These are phyloP conservation scores for Monodelphis domestica DNA, from an alignment of 2,797 vertebrate genomes.

Conservation along the genomic window DNA sequence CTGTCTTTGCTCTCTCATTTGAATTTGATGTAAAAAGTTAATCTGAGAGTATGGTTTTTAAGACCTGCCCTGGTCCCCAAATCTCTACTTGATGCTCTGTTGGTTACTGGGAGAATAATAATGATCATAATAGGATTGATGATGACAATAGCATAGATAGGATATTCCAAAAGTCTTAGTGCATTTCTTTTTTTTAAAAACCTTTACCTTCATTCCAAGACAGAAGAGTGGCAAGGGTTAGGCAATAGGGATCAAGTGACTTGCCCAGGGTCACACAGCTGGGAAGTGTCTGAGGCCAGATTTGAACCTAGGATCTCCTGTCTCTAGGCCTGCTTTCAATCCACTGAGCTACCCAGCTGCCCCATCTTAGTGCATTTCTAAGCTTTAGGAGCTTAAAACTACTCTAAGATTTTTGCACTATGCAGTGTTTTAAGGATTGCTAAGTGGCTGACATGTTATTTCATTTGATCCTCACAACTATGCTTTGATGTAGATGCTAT, in stretches of 20 bases:
- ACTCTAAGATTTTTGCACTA: not conserved
- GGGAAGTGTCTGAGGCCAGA: too few species aligned
- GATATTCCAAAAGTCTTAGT: not conserved
- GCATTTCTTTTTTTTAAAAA: too few species aligned
- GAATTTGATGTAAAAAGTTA: not conserved
- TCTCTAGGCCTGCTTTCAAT: too few species aligned
- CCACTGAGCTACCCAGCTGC: too few species aligned
- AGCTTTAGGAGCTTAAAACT: not conserved
- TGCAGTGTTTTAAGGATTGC: not conserved
- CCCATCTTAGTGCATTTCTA: not conserved
- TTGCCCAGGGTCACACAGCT: too few species aligned
- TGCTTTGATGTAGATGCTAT: not conserved
- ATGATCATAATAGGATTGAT: not conserved
- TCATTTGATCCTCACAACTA: not conserved
- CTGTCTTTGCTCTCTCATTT: not conserved
- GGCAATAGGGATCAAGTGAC: too few species aligned
- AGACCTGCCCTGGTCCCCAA: not conserved
- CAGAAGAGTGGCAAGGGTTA: too few species aligned
- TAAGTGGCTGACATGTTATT: not conserved
- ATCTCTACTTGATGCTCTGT: not conserved
- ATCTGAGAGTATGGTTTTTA: not conserved
- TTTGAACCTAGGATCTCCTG: too few species aligned
- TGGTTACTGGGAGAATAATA: not conserved
- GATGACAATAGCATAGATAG: not conserved
- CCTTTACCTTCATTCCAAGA: too few species aligned